Base-by-base conservation (phyloP, 64 coral and sea anemone species). In the Platygyra sinensis region DNA sequence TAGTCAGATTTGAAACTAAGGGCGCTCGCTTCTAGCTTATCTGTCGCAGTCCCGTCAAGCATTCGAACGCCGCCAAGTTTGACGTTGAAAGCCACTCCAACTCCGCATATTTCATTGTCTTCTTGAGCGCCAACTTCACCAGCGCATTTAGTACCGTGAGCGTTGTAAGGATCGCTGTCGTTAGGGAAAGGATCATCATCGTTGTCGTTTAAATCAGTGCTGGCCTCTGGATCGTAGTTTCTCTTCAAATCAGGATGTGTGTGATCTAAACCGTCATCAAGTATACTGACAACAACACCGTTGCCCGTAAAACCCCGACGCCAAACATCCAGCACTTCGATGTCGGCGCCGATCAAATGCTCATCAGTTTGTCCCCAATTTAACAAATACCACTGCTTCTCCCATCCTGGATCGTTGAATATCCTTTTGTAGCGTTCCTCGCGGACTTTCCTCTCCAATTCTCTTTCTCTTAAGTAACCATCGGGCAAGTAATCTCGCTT, bases 41-140 rank as follows among this genome's bases (percentile, higher is more conserved):
- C 94, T 18, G 94, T 96, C 0, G 90, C 94, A 24, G 91, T 82
- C 5, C 95, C 95, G 62, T 97, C 95, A 46, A 97, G 57, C 95
- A 97, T 97, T 72, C 95, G 88, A 62, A 97, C 79, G 52, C 95
- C 95, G 12, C 95, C 95, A 60, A 97, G 88, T 72, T 88, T 97
- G 10, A 97, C 95, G 55, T 97, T 94, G 22, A 93, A 93, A 2
- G 95, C 95, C 5, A 97, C 90, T 63, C 95, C 95, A 14, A 89
- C 95, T 64, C 95, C 95, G 82, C 95, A 97, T 29, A 91, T 62
- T 63, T 93, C 89, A 83, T 97, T 97, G 67, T 97, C 80, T 10
- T 89, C 95, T 90, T 97, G 75, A n/a, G 95, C 95, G 25, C 91
- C 95, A 52, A 97, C 87, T 94, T 97, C 95, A 28, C 95, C 95